phyloP scores from a whole-genome alignment of 2,797 vertebrate species.

The Linurgus olivaceus region DNA sequence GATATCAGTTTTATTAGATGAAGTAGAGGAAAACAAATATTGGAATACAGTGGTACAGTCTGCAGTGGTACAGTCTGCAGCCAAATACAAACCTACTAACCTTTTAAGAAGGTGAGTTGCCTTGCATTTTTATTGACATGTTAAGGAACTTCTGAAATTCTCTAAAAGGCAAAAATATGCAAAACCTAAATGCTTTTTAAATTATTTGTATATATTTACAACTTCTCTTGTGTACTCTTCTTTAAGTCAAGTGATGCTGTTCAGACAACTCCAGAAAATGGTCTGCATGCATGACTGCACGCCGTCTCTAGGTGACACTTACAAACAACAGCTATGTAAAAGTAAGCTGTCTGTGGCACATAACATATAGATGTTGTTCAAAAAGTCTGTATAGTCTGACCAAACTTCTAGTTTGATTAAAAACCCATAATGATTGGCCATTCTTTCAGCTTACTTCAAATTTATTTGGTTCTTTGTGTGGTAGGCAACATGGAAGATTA shows the following conservation, averaged over 20 bases:
- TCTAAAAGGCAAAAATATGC: neutral
- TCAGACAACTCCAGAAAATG: neutral
- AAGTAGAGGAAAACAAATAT: neutral
- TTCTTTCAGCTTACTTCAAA: neutral
- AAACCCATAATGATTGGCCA: neutral
- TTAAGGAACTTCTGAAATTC: neutral
- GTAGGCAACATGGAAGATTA: neutral
- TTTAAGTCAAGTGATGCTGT: neutral
- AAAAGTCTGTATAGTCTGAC: neutral
- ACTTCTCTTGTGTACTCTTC: neutral
- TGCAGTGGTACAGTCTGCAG: neutral
- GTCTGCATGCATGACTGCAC: neutral
- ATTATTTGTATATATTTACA: neutral
- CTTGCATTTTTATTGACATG: neutral
- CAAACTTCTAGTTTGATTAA: neutral
- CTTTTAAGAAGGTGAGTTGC: neutral
- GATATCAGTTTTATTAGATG: neutral
- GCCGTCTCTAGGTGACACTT: neutral
- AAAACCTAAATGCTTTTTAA: neutral
- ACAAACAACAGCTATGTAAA: neutral
- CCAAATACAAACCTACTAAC: neutral
- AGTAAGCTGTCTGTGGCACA: neutral
- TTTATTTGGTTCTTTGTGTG: neutral
- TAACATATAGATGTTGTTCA: neutral
- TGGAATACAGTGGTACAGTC: neutral